Evolutionary conservation across 2,113 vertebrate genomes (phyloP).

Genomic region (Colius striatus): DNA sequence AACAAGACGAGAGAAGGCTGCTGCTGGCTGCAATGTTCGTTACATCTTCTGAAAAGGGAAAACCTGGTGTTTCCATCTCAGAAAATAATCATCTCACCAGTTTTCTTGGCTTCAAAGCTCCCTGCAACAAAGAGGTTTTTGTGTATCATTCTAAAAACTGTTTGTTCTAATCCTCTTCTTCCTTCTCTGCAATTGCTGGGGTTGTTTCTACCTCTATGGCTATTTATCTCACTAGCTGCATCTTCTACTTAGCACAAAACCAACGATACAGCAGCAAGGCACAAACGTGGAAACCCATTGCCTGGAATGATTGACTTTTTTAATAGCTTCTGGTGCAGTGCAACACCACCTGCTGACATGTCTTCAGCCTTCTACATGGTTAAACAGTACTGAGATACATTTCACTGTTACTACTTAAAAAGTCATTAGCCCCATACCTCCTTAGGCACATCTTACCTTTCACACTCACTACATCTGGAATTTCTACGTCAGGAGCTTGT

Average conservation of each 20-base stretch:
- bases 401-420: background rate
- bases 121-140: too few species aligned
- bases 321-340: background rate
- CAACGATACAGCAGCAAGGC: background rate
- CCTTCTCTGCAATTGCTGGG: background rate
- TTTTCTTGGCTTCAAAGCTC: too few species aligned
- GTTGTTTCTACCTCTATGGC: background rate
- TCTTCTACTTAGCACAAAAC: too few species aligned
- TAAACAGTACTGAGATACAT: background rate
- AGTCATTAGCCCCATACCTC: background rate
- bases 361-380: background rate
- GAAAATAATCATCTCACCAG: too few species aligned
- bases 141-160: background rate
- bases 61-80: too few species aligned
- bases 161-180: background rate
- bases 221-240: too few species aligned
- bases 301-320: too few species aligned
- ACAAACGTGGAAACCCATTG: background rate
- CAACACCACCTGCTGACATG: background rate
- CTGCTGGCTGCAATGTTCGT: too few species aligned
- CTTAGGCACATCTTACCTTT: background rate
- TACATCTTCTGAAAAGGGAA: too few species aligned
- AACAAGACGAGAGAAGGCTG: too few species aligned
- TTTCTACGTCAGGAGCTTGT: constrained; percentile 30
- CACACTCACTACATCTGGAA: constrained; percentile 7